Conservation (phyloP, 2,888 invertebrate species). For the Spatulosminthurus flaviceps region DNA sequence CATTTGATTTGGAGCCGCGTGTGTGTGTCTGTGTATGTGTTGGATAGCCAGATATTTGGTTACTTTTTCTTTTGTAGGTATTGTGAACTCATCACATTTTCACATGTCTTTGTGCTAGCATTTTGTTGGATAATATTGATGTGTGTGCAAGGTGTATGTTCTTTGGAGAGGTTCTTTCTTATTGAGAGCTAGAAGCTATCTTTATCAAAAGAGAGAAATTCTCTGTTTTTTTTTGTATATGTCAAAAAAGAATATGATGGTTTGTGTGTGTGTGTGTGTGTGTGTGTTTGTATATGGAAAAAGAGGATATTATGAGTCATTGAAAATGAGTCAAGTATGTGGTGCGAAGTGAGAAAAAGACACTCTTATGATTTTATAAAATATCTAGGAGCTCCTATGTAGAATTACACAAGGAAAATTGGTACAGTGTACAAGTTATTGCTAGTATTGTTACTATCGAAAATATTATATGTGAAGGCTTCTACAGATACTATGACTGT, state of each 20-base stretch:
- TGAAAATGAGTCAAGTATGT: slow-evolving; percentile 9
- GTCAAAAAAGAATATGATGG: neutral
- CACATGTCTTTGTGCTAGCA: slow-evolving; percentile 39
- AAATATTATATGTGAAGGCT: neutral
- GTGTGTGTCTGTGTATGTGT: no score
- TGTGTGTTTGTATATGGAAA: neutral
- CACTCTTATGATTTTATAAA: slow-evolving; percentile 3
- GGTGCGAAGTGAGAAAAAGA: slow-evolving; percentile 4
- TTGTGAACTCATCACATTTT: slow-evolving; percentile 47
- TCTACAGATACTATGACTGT: neutral
- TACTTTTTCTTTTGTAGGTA: slow-evolving; percentile 28
- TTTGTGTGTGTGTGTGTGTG: no score
- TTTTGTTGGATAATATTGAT: slow-evolving; percentile 32
- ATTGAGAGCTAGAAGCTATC: neutral
- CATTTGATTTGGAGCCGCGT: slow-evolving; percentile 28
- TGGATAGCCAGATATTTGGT: slow-evolving; percentile 33
- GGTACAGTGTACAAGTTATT: neutral
- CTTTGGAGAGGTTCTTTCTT: neutral
- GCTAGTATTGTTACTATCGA: slow-evolving; percentile 7
- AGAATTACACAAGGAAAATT: neutral
- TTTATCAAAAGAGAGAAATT: neutral
- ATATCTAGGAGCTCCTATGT: neutral
- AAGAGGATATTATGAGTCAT: slow-evolving; percentile 4
- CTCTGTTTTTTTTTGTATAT: neutral
- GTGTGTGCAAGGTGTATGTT: slow-evolving; percentile 29